These are phyloP conservation scores for Gnatocerus cornutus DNA, from an alignment of 2,888 invertebrate genomes.

Conservation along the genomic window DNA sequence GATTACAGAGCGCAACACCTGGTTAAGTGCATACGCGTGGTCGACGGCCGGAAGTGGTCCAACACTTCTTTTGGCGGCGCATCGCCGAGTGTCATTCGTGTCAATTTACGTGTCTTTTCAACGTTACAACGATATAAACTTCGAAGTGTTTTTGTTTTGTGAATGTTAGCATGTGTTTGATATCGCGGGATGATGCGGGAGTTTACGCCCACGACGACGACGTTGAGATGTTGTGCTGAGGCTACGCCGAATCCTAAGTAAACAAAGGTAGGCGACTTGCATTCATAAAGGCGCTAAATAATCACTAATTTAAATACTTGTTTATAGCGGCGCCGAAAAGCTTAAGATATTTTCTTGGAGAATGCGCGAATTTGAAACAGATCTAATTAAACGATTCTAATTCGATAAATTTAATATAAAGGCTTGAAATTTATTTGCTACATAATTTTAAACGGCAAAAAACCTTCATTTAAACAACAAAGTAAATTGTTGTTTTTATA, in stretches of 20 bases:
- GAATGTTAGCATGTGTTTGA: conserved; percentile 40
- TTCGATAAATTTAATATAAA: too few relatives aligned
- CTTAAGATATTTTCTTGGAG: too few relatives aligned
- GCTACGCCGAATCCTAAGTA: conserved; percentile 27
- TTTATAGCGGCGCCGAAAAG: too few relatives aligned
- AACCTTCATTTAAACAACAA: too few relatives aligned
- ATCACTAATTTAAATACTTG: background rate
- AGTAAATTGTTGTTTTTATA: too few relatives aligned
- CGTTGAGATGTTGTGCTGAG: conserved; percentile 22
- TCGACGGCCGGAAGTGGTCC: conserved; percentile 28
- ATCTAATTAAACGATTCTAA: too few relatives aligned
- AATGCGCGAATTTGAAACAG: too few relatives aligned
- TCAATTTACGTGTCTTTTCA: conserved; percentile 51
- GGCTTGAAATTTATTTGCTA: too few relatives aligned
- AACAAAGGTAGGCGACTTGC: conserved; percentile 37
- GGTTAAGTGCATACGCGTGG: conserved; percentile 59
- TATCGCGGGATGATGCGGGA: conserved; percentile 30
- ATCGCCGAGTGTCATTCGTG: conserved; percentile 30
- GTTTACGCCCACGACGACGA: conserved; percentile 47
- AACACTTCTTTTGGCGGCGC: background rate
- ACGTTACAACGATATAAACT: conserved; percentile 53
- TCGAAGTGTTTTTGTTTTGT: conserved; percentile 43
- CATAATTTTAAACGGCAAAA: too few relatives aligned
- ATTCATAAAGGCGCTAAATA: conserved; percentile 24
- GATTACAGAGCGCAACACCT: conserved; percentile 63